Evolutionary conservation across 2,888 invertebrate species (phyloP), one percentile per base, ranked within the genome.

Genomic region (Candidula unifasciata): DNA sequence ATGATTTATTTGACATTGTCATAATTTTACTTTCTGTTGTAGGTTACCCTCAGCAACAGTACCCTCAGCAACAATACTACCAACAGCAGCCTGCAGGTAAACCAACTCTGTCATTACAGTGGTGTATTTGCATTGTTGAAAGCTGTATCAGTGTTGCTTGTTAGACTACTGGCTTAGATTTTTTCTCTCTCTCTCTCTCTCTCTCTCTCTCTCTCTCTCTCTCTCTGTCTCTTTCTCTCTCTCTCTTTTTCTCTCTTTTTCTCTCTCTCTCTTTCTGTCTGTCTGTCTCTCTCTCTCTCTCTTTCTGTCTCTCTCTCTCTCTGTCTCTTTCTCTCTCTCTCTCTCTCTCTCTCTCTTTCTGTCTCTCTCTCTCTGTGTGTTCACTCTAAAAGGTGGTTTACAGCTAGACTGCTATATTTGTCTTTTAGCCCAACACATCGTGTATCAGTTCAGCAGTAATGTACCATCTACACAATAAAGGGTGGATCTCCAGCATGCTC

Each of bases 231-330:
- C n/a, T 16, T 60, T 3, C 60, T 60, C n/a, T 3, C 18, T 16
- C n/a, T 60, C 24, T 21, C 37, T 37, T 60, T 52, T 82, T 8
- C 54, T 78, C 33, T 64, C 27, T 27, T 57, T 52, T 35, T 27
- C 66, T 60, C 85, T 85, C 27, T 86, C 82, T 78, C 86, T 77
- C n/a, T 83, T 85, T 79, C 71, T 44, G 35, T n/a, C 18, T 71
- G 16, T 6, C 24, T 8, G 3, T 35, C 27, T 21, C 18, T 21
- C 18, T 60, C 18, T 16, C 16, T 16, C 60, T 18, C 18, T 60
- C n/a, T 16, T 60, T 3, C 60, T 60, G 3, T 3, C n/a, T 16
- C 18, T 60, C 60, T 3, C 18, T 3, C n/a, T 60, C 18, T 18
- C 18, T 18, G 8, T 3, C 18, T 16, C n/a, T 60, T 3, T 18